Evolutionary conservation across 1,140 invertebrate genomes (phyloP), one percentile per base, ranked within the genome.

Genomic region (Philotrypesis tridentata): DNA sequence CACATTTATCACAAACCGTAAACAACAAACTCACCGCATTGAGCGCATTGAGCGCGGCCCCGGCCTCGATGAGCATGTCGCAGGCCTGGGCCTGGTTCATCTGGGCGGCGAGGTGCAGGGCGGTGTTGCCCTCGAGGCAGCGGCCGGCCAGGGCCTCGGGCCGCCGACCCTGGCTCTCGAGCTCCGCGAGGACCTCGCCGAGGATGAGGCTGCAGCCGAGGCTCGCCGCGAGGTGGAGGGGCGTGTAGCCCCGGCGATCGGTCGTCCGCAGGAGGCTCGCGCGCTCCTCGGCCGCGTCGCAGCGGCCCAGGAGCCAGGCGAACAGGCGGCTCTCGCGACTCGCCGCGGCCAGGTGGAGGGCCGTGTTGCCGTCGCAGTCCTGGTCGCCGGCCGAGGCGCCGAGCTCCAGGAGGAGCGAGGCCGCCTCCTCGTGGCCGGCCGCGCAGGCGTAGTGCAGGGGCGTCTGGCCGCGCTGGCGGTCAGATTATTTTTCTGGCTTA

Each of bases 361-460:
- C 95, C 0, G 95, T 95, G 85, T 97, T 96, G 21, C 95, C 96
- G 48, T 96, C 94, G 74, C 93, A 92, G 92, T 97, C 96, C 88
- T 94, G 91, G 1, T 93, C 92, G 76, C 94, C 93, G 78, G 93
- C 89, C 65, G 93, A 90, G 1, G 93, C 93, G 11, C 93, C 93
- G 43, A 94, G 92, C 14, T 91, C 86, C 87, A 95, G 90, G 77
- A 96, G 92, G 85, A 94, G 92, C 83, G 95, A 93, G 27, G 94
- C 94, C 0, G 95, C 94, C 37, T 95, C 93, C 31, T 93, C 91
- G 85, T 96, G 94, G 11, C 95, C 96, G 40, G 94, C 92, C 85
- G 95, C 95, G 85, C 96, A 95, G 5, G 96, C 95, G 61, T 94
- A 93, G 88, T 97, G 96, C 17, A 97, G 89, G 0, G 96, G 92